A percentile compares a stretch with the other conserved stretches of the same genome.
These are phyloP conservation scores for Acrocephalus kingi DNA, from an alignment of 2,113 vertebrate species.

Conservation along the genomic window DNA sequence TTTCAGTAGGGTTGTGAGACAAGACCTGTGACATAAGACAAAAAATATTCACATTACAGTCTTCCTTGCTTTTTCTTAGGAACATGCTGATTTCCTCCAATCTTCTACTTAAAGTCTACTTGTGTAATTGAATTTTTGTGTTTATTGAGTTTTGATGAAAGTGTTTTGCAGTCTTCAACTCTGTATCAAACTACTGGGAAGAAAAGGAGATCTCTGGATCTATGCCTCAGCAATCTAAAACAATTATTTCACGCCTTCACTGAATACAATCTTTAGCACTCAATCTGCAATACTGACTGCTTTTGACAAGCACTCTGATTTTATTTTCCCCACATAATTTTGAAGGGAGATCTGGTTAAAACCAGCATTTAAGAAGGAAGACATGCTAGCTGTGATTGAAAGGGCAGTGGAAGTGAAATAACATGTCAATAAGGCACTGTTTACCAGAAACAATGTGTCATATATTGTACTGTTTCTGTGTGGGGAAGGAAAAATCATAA, in stretches of 20 bases:
- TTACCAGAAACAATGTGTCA: neutral
- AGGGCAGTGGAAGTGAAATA: neutral
- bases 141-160: neutral
- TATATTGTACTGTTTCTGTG: neutral
- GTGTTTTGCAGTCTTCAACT: neutral
- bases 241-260: neutral
- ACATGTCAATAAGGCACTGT: neutral
- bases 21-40: neutral
- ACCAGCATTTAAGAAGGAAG: neutral
- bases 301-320: neutral
- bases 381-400: neutral
- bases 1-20: neutral
- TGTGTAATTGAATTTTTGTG: neutral
- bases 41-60: neutral
- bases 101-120: neutral
- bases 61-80: neutral
- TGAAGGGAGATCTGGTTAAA: neutral
- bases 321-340: neutral
- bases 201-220: neutral
- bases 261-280: neutral
- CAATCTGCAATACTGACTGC: neutral
- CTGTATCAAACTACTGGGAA: neutral
- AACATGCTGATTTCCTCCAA: neutral
- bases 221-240: neutral
- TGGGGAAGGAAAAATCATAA: fast-evolving